phyloP scores from a whole-genome alignment of 2,888 invertebrate genomes.

The Aleiodes leptofemur region DNA sequence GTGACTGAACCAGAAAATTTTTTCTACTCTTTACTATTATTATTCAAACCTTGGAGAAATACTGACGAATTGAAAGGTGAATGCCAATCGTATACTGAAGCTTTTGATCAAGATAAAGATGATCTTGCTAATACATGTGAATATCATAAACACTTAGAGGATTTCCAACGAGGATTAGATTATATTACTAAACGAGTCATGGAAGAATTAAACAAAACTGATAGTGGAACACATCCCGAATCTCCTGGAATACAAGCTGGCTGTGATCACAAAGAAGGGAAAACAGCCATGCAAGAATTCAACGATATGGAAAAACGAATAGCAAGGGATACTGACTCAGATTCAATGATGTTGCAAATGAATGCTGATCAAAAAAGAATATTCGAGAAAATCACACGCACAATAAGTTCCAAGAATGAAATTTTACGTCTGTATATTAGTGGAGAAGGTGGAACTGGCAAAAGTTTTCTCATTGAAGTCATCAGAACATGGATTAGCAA shows the following conservation, averaged over 20 bases:
- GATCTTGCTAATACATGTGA: constrained; percentile 48
- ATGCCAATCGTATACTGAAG: constrained; percentile 48
- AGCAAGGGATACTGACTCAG: not conserved
- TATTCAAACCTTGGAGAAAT: constrained; percentile 54
- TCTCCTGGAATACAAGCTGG: constrained; percentile 1
- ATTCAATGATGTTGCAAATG: constrained; percentile 54
- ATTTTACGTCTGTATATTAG: constrained; percentile 55
- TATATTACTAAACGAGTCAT: constrained; percentile 38
- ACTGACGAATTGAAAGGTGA: constrained; percentile 50
- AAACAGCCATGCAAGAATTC: constrained; percentile 25
- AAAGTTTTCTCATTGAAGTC: constrained; percentile 61
- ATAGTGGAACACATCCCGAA: constrained; percentile 24
- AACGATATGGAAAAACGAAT: constrained; percentile 38
- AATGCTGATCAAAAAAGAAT: constrained; percentile 61
- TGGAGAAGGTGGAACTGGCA: constrained; percentile 64
- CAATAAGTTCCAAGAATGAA: constrained; percentile 44
- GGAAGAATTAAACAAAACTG: constrained; percentile 38
- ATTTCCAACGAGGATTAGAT: constrained; percentile 40
- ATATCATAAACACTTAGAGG: constrained; percentile 46
- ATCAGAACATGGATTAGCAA: constrained; percentile 57
- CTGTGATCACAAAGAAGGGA: constrained; percentile 3
- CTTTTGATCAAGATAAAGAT: constrained; percentile 47
- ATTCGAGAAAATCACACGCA: constrained; percentile 56
- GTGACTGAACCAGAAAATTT: constrained; percentile 54
- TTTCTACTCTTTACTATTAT: constrained; percentile 48